Conservation (phyloP, 2,113 vertebrate genomes). For the Psephotus haematonotus region DNA sequence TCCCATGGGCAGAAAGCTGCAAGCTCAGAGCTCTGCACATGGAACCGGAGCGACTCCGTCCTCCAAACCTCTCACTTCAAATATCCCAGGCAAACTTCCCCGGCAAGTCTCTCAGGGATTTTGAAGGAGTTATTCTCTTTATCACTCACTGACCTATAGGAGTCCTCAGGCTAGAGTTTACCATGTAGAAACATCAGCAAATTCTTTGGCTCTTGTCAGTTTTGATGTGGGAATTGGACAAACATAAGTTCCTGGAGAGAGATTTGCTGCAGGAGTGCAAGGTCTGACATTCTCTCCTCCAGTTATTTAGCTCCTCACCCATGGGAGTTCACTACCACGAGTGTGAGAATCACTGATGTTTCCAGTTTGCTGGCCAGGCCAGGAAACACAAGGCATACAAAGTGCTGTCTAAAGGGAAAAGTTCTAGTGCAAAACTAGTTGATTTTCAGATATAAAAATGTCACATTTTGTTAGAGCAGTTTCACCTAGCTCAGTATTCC, state of each 20-base stretch:
- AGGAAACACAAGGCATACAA: background rate
- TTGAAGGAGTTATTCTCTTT: background rate
- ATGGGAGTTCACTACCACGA: background rate
- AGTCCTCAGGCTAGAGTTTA: background rate
- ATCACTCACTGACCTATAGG: background rate
- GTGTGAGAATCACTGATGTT: background rate
- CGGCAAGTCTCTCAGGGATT: background rate
- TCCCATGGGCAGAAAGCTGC: background rate
- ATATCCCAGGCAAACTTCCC: background rate
- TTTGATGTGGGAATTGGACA: constrained; percentile 8
- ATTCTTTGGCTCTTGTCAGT: background rate
- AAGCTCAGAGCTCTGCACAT: background rate
- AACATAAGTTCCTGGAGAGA: background rate
- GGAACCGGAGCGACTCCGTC: background rate
- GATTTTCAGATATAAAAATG: background rate
- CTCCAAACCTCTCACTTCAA: background rate
- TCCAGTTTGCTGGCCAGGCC: background rate
- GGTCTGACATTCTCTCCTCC: background rate
- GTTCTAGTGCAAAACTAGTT: background rate
- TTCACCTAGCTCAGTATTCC: background rate
- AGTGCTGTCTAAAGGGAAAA: background rate
- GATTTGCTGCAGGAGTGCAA: background rate
- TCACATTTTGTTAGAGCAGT: background rate
- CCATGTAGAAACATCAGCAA: background rate
- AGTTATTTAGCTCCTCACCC: background rate